These are phyloP conservation scores for Junonia oenone DNA, from an alignment of 2,888 invertebrate genomes.

Conservation along the genomic window DNA sequence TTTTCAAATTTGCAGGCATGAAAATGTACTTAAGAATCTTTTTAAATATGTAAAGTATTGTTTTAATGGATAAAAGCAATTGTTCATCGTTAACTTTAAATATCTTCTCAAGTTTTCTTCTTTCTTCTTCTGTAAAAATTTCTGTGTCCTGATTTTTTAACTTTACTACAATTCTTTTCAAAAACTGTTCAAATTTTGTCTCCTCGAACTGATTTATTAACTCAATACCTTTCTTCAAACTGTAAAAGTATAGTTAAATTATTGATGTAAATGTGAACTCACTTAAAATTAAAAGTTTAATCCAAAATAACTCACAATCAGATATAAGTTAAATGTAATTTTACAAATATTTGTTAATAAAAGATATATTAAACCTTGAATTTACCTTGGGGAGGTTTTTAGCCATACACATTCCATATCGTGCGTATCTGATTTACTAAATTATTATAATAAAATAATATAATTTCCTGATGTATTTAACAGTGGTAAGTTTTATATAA, in stretches of 20 bases:
- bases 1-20: conserved; percentile 62
- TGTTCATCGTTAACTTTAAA: conserved; percentile 54
- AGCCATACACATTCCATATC: conserved; percentile 53
- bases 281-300: too few species aligned
- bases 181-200: conserved; percentile 62
- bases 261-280: too few species aligned
- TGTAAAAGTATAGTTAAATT: conserved; percentile 30
- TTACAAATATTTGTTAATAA: background rate
- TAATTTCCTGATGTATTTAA: background rate
- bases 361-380: background rate
- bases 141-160: conserved; percentile 52
- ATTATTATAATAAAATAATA: background rate
- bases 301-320: too few species aligned
- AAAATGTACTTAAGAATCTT: conserved; percentile 61
- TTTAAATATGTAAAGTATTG: conserved; percentile 57
- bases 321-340: too few species aligned
- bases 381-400: conserved; percentile 51
- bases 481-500: background rate
- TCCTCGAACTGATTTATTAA: conserved; percentile 57
- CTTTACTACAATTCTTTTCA: conserved; percentile 57
- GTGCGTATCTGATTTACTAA: background rate
- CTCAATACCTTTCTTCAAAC: conserved; percentile 54
- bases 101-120: conserved; percentile 55
- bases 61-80: conserved; percentile 54
- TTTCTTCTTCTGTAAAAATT: conserved; percentile 63